Evolutionary conservation across 2,797 vertebrate species (phyloP).

Genomic region (Channa striata): DNA sequence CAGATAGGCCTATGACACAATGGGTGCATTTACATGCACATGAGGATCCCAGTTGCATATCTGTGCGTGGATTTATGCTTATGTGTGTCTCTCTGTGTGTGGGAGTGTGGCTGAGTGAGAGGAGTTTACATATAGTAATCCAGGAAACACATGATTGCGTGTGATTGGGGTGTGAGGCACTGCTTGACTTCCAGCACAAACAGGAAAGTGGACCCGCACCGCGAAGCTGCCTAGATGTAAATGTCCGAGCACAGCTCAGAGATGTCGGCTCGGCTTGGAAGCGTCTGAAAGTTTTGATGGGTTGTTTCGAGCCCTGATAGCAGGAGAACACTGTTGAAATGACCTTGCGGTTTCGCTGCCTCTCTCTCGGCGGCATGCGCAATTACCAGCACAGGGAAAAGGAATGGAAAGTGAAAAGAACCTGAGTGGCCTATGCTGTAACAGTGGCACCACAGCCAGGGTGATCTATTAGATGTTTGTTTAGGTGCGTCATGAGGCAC

Average conservation of each 20-base stretch:
- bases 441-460: constrained; percentile 53
- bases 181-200: constrained; percentile 75
- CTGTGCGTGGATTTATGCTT: constrained; percentile 19
- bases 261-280: constrained; percentile 61
- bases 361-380: constrained; percentile 68
- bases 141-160: constrained; percentile 73
- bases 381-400: constrained; percentile 71
- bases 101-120: constrained; percentile 54
- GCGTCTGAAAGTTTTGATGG: constrained; percentile 72
- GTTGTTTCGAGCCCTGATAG: constrained; percentile 77
- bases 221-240: constrained; percentile 53
- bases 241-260: constrained; percentile 44
- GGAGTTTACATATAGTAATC: constrained; percentile 69
- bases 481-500: constrained; percentile 65
- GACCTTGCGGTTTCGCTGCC: constrained; percentile 67
- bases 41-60: neutral
- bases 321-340: constrained; percentile 67
- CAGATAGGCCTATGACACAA: constrained; percentile 45
- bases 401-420: constrained; percentile 75
- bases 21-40: neutral
- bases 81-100: constrained; percentile 39
- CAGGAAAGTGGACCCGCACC: constrained; percentile 37
- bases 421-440: constrained; percentile 58
- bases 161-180: constrained; percentile 67
- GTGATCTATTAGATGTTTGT: constrained; percentile 71